phyloP scores from a whole-genome alignment of 2,797 vertebrate genomes.

The Hipposideros larvatus region DNA sequence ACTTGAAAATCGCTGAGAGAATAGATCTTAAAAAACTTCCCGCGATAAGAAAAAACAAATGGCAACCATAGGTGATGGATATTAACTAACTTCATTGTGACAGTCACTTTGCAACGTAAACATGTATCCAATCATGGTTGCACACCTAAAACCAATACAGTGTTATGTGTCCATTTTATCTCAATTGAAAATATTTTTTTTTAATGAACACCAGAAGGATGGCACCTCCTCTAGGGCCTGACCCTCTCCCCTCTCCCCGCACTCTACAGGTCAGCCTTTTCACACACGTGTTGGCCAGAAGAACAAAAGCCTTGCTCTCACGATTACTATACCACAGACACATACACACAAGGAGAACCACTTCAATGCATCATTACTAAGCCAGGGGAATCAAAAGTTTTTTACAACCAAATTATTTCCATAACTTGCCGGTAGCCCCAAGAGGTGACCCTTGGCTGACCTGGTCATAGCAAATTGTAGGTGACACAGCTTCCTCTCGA shows the following conservation, averaged over 20 bases:
- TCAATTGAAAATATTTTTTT: neutral
- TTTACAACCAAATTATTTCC: neutral
- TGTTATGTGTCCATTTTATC: neutral
- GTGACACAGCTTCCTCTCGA: no score
- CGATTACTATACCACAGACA: rapidly evolving
- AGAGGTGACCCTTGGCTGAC: rapidly evolving
- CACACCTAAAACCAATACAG: rapidly evolving
- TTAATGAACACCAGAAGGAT: neutral
- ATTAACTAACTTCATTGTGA: rapidly evolving
- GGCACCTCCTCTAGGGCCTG: rapidly evolving
- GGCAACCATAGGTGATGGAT: rapidly evolving
- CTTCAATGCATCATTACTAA: no score
- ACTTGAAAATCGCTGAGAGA: rapidly evolving
- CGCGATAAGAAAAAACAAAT: neutral
- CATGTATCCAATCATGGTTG: rapidly evolving
- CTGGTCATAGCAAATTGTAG: neutral
- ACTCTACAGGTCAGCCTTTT: no score
- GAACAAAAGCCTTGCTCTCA: neutral
- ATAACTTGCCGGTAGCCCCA: neutral
- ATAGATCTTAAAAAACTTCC: neutral
- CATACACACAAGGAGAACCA: neutral
- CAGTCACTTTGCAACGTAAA: neutral
- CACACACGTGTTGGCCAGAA: neutral
- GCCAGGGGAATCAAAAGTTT: no score
- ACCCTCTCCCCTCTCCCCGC: no score